phyloP scores from a whole-genome alignment of 2,888 invertebrate species.

The Caenorhabditis zanzibari region DNA sequence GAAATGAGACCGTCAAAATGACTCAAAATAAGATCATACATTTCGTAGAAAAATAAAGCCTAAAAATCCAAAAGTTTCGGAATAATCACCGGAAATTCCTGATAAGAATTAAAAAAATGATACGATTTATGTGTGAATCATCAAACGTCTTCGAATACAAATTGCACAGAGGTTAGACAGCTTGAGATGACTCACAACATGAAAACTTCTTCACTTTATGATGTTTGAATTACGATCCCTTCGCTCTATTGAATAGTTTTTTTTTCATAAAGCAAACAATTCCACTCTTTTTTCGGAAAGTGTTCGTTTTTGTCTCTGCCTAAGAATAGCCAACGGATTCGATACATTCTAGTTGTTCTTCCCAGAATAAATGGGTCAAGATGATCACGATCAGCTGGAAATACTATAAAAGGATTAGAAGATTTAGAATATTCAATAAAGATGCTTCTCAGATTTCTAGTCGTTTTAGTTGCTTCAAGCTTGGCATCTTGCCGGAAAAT shows the following conservation, averaged over 20 bases:
- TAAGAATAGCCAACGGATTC: conserved; percentile 47
- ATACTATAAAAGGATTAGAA: conserved; percentile 35
- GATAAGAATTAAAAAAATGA: too few relatives aligned
- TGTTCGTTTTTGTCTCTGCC: conserved; percentile 39
- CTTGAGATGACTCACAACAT: not conserved
- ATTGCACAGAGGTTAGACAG: not conserved
- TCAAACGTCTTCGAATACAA: too few relatives aligned
- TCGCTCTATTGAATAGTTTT: conserved; percentile 6
- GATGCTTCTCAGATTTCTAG: conserved; percentile 31
- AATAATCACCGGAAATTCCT: too few relatives aligned
- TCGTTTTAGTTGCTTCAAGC: conserved; percentile 10
- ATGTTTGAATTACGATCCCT: conserved; percentile 20
- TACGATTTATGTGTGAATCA: too few relatives aligned
- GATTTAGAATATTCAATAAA: not conserved
- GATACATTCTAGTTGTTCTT: conserved; percentile 53
- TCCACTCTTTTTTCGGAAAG: conserved; percentile 49
- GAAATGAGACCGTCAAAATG: too few relatives aligned
- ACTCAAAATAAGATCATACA: too few relatives aligned
- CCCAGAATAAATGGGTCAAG: conserved; percentile 56
- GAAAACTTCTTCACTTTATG: not conserved
- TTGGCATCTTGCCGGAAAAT: conserved; percentile 45
- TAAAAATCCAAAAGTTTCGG: too few relatives aligned
- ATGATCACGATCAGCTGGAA: conserved; percentile 58
- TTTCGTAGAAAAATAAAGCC: too few relatives aligned
- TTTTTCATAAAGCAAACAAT: conserved; percentile 44